Base-by-base conservation (phyloP, 2,113 vertebrate genomes). In the Alosa alosa region DNA sequence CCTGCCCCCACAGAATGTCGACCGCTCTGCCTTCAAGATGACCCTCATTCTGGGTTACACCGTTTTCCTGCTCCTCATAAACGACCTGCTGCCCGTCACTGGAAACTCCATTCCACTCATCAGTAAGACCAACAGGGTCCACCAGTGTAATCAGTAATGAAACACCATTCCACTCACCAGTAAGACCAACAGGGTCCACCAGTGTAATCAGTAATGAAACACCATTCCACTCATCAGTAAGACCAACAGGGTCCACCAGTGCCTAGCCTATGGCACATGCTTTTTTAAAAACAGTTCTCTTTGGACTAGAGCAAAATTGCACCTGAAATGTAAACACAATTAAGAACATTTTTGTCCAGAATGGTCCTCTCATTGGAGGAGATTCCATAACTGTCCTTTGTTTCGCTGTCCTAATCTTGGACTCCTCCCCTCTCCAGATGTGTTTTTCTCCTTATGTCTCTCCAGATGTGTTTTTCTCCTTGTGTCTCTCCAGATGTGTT, bases 121-220 rank as follows among this genome's bases (percentile, higher is more conserved):
- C 89, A 95, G 95, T 96, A 75, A 91, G 90, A 31, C 15, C 0
- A 78, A 15, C 39, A 39, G 44, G 41, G 1, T 57, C 85, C 10
- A 68, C 64, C 6, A 5, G 31, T 44, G 41, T 44, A 44, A 44
- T 4, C 41, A 44, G 41, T 44, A 44, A 44, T 44, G 94, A 0
- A 95, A 96, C 4, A 95, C 95, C 83, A 96, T 95, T 0, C 96
- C 96, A 2, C 90, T 96, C 86, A 96, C 96, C 89, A 95, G 95
- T 96, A 75, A 91, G 90, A 31, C 15, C 0, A 78, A 20, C 39
- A 39, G 44, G 41, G 1, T 57, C 85, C 41, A 44, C 41, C 41
- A 44, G 31, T 44, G 41, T 44, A 44, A 44, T 4, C 41, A 44
- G 41, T 44, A 44, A 44, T 44, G 1, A 44, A 2, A 44, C 41